Evolutionary conservation across 2,888 invertebrate species (phyloP), one percentile per base, ranked within the genome.

Genomic region (Stenodema calcarata): DNA sequence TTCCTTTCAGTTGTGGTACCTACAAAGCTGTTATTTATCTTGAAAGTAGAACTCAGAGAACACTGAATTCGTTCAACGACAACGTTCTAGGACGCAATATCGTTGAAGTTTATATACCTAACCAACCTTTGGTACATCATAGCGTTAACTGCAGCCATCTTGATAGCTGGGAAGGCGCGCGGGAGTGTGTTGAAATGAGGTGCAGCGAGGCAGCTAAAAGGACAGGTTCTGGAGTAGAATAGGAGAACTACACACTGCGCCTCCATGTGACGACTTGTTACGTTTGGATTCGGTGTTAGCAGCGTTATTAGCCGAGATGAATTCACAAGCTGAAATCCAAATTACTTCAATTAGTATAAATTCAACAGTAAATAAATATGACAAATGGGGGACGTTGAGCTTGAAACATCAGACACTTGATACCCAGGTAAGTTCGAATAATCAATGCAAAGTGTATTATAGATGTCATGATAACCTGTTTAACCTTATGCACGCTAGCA

Each of bases 111-210:
- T 7, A 35, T n/a, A 35, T 35, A 35, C 7, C 35, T 62, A 6
- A 27, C 28, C 14, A 81, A 86, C 86, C 86, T 86, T 81, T 70
- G 86, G 41, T 86, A 82, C 50, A 47, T 94, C 89, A 96, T 93
- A 0, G 98, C 97, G 92, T 99, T 98, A 23, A 99, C 94, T 1
- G 96, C 98, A 12, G 97, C 95, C 91, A 98, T 94, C 91, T 95
- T 95, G 0, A 99, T 93, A 89, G 95, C 94, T 0, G 97, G 97
- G 91, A 96, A 99, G 3, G 95, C 94, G 90, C 96, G 93, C 0
- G 98, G 96, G 35, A 99, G 91, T 0, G 98, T 96, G 92, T 99
- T 99, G 90, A 95, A 97, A 90, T 97, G 94, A 7, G 97, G 97
- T 0, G 98, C 98, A 9, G 97, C 96, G 90, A 95, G 94, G 23